phyloP scores from a whole-genome alignment of 2,113 vertebrate genomes.

The Trichomycterus rosablanca region DNA sequence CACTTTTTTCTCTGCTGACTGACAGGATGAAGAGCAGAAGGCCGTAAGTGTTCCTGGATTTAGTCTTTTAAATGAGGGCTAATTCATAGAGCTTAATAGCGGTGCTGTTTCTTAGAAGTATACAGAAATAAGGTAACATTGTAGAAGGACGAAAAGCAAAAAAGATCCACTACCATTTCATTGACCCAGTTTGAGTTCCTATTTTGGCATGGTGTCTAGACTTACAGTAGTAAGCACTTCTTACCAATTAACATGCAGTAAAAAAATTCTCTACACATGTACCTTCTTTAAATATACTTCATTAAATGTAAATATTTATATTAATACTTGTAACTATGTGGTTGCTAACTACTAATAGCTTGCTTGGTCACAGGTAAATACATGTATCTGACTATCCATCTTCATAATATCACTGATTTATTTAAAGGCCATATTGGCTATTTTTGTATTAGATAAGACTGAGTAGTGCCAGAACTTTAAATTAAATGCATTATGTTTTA shows the following conservation, averaged over 20 bases:
- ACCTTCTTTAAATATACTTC: too few relatives aligned
- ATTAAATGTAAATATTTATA: too few relatives aligned
- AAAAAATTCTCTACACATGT: too few relatives aligned
- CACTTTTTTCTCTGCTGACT: conserved; percentile 51
- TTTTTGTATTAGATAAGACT: too few relatives aligned
- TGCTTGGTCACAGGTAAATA: too few relatives aligned
- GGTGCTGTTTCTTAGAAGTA: background rate
- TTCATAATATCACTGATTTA: too few relatives aligned
- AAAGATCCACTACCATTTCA: background rate
- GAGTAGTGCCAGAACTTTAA: too few relatives aligned
- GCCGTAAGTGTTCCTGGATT: conserved; percentile 77
- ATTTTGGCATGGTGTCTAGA: background rate
- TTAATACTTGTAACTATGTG: too few relatives aligned
- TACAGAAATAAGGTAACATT: background rate
- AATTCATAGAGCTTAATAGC: background rate
- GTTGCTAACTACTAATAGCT: too few relatives aligned
- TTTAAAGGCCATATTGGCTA: background rate
- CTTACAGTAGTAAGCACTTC: background rate
- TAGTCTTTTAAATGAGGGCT: background rate
- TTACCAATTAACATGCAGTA: background rate
- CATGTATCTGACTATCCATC: too few relatives aligned
- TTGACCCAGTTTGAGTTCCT: background rate
- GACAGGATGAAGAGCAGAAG: conserved; percentile 95
- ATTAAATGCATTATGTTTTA: too few relatives aligned
- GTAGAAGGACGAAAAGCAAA: background rate